phyloP scores from a whole-genome alignment of 2,888 invertebrate genomes.

The Agriopis leucophaearia region DNA sequence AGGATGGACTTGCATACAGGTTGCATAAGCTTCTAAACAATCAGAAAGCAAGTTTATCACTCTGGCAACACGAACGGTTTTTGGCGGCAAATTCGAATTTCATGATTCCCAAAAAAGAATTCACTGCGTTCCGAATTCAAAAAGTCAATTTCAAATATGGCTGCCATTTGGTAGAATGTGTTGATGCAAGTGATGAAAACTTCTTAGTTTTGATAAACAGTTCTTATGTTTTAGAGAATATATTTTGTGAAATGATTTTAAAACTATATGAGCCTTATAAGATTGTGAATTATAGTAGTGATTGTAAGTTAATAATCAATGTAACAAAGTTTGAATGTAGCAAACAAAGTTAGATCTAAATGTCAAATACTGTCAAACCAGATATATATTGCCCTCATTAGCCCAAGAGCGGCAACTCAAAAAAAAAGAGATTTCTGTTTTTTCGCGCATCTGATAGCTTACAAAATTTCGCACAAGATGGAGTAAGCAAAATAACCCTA shows the following conservation, averaged over 20 bases:
- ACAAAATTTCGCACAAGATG: too few relatives aligned
- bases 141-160: constrained; percentile 68
- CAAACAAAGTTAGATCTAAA: constrained; percentile 2
- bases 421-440: too few relatives aligned
- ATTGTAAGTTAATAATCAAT: constrained; percentile 68
- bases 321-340: constrained; percentile 72
- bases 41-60: constrained; percentile 73
- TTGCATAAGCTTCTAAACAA: constrained; percentile 76
- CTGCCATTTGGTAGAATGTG: constrained; percentile 62
- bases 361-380: too few relatives aligned
- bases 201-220: constrained; percentile 69
- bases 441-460: too few relatives aligned
- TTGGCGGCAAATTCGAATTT: constrained; percentile 77
- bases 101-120: constrained; percentile 69
- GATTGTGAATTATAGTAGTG: constrained; percentile 32
- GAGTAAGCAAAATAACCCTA: too few relatives aligned
- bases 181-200: constrained; percentile 56
- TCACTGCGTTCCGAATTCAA: constrained; percentile 62
- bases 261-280: constrained; percentile 46
- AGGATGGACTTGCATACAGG: constrained; percentile 77
- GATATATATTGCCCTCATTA: too few relatives aligned
- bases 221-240: constrained; percentile 57
- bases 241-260: constrained; percentile 56
- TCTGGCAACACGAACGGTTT: constrained; percentile 86
- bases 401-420: too few relatives aligned